Base-by-base conservation (phyloP, 2,888 invertebrate species). In the Ephialtes manifestator region DNA sequence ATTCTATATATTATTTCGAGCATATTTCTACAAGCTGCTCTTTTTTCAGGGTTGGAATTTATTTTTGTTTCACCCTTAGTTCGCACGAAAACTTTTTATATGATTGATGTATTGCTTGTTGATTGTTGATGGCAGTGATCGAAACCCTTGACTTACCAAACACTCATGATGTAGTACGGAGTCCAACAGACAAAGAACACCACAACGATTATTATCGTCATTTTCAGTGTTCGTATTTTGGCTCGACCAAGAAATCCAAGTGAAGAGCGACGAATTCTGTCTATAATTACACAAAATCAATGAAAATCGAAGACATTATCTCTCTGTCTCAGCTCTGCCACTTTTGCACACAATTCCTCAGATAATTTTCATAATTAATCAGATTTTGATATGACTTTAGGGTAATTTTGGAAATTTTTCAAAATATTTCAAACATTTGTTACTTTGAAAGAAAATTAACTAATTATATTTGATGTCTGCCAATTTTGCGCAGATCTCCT, bases 111-210 rank as follows among this genome's bases (percentile, higher is more conserved):
- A 65, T 65, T 1, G 65, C 65, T 65, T 11, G 5, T 65, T 43
- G 39, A 18, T 65, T 18, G 24, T 35, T 24, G 20, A 7, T 39
- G 24, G 15, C 46, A 20, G n/a, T 24, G 48, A 46, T 13, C 4
- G 7, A 46, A 68, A 48, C 24, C 28, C 0, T 35, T 35, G n/a
- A 94, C 95, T 96, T 92, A 97, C 98, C 98, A 98, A 81, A 98
- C 94, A 90, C 97, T 96, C 95, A 99, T 98, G 86, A 97, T 96
- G 94, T 98, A 98, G 94, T 99, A 99, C 0, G 99, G 99, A 0
- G 98, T 98, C 99, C 99, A 99, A 94, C 99, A 99, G 13, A 98
- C 95, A 91, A 99, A 97, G 94, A 99, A 99, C 0, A 98, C 98
- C 53, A 97, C 95, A 13, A 99, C 98, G 85, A 99, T 99, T 58